These are phyloP conservation scores for Pygmarrhopalites habei DNA, from an alignment of 1,140 invertebrate genomes.

Conservation along the genomic window DNA sequence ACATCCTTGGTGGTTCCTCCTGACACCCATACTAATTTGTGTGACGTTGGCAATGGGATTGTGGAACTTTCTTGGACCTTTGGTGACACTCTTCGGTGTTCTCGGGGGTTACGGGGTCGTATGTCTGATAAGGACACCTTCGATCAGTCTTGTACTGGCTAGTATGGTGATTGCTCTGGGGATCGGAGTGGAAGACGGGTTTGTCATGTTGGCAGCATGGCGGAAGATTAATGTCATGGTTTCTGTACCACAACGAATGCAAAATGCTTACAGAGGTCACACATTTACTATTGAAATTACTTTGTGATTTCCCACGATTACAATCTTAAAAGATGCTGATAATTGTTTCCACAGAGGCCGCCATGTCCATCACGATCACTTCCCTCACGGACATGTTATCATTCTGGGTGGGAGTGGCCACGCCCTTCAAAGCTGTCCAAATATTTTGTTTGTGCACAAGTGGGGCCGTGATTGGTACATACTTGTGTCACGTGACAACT, in stretches of 20 bases:
- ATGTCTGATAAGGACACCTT: too few relatives aligned
- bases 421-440: conserved; percentile 86
- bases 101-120: too few relatives aligned
- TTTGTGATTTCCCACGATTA: neutral
- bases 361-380: conserved; percentile 95
- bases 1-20: too few relatives aligned
- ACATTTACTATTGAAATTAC: too few relatives aligned
- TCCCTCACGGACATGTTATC: conserved; percentile 93
- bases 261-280: conserved; percentile 75
- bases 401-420: conserved; percentile 90
- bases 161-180: too few relatives aligned
- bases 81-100: too few relatives aligned
- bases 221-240: conserved; percentile 69
- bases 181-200: conserved; percentile 93
- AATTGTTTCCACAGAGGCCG: too few relatives aligned
- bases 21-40: too few relatives aligned
- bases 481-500: conserved; percentile 90
- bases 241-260: conserved; percentile 76
- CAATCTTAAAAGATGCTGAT: neutral
- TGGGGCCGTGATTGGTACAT: conserved; percentile 84
- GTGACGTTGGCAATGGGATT: too few relatives aligned
- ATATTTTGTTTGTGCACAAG: conserved; percentile 94
- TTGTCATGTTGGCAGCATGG: conserved; percentile 92
- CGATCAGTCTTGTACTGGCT: too few relatives aligned
- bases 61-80: too few relatives aligned